Evolutionary conservation across 1,140 invertebrate species (phyloP).

Genomic region (Lasaia peninsularis): DNA sequence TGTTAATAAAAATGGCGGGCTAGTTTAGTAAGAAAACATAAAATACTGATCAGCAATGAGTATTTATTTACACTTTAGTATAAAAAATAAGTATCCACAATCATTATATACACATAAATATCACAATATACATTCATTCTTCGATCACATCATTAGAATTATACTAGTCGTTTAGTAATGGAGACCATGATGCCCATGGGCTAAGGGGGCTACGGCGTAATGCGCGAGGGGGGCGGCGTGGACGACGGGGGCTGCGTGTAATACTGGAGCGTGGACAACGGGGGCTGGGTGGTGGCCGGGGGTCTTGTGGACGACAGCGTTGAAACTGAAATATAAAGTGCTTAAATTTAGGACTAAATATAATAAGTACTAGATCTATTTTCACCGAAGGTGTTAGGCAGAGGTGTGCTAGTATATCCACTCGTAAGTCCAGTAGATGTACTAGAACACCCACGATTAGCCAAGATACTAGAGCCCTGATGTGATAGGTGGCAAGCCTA

Average conservation of each 20-base stretch:
- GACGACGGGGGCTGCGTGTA: slow-evolving; percentile 41
- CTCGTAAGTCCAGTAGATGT: too few relatives aligned
- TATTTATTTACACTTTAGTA: slow-evolving; percentile 72
- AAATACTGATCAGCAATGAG: slow-evolving; percentile 59
- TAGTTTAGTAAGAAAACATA: slow-evolving; percentile 29
- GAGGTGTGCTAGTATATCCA: too few relatives aligned
- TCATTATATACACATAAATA: slow-evolving; percentile 71
- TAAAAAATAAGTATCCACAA: slow-evolving; percentile 42
- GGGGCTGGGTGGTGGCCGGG: slow-evolving; percentile 68
- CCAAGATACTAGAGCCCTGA: too few relatives aligned
- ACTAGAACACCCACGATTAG: too few relatives aligned
- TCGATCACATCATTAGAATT: slow-evolving; percentile 47
- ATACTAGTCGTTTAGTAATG: slow-evolving; percentile 56
- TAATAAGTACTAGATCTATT: too few relatives aligned
- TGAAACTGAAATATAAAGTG: slow-evolving; percentile 58
- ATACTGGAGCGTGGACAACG: slow-evolving; percentile 47
- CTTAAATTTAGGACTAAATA: not conserved
- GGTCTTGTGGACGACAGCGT: slow-evolving; percentile 74
- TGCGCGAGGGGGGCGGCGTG: slow-evolving; percentile 40
- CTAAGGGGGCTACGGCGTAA: slow-evolving; percentile 33
- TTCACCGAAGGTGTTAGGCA: too few relatives aligned
- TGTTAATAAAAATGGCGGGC: not conserved
- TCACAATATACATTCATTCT: slow-evolving; percentile 68
- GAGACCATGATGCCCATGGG: slow-evolving; percentile 65
- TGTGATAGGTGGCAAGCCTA: too few relatives aligned